A percentile compares a stretch with the other conserved stretches of the same genome.
Conservation (phyloP, 2,797 vertebrate genomes). For the Rhincodon typus region DNA sequence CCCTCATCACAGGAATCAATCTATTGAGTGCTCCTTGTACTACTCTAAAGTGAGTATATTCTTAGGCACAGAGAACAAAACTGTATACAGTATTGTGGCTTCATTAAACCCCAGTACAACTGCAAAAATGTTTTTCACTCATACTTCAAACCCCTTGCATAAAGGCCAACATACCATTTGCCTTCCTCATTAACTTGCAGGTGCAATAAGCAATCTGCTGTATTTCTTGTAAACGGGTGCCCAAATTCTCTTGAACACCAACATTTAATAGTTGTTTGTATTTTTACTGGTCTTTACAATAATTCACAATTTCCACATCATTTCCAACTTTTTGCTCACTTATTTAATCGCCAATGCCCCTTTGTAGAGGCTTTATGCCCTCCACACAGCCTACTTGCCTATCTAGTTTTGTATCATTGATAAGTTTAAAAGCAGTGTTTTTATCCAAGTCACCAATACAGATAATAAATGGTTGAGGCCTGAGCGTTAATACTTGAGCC, state of each 20-base stretch:
- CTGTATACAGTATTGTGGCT: too few relatives aligned
- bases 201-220: neutral
- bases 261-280: neutral
- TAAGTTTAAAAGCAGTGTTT: neutral
- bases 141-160: neutral
- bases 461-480: neutral
- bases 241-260: neutral
- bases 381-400: neutral
- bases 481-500: neutral
- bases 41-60: too few relatives aligned
- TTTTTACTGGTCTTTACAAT: too few relatives aligned
- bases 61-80: too few relatives aligned
- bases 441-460: neutral
- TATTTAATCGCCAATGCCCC: neutral
- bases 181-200: neutral
- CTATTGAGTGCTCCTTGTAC: too few relatives aligned
- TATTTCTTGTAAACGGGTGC: neutral
- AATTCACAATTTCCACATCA: neutral
- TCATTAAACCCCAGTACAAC: too few relatives aligned
- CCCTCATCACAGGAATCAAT: too few relatives aligned
- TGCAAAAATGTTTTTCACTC: too few relatives aligned
- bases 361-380: neutral
- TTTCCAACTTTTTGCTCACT: neutral
- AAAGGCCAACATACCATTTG: neutral
- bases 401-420: neutral